Evolutionary conservation across 2,113 vertebrate species (phyloP).

Genomic region (Campylorhamphus procurvoides): DNA sequence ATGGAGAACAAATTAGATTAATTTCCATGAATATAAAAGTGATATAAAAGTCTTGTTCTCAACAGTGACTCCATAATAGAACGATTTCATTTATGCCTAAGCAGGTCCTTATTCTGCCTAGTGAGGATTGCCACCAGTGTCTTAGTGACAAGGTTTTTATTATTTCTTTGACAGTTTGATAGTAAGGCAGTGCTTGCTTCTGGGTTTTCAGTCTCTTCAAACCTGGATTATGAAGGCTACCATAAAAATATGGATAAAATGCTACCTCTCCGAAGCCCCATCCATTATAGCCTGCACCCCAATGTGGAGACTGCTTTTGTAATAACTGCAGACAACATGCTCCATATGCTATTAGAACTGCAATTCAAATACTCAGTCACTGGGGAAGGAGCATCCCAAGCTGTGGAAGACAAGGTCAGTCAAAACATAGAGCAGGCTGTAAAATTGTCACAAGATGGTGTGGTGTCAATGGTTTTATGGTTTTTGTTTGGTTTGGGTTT

Average conservation of each 20-base stretch:
- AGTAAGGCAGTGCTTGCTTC: slow-evolving; percentile 74
- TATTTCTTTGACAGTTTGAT: slow-evolving; percentile 75
- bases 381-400: slow-evolving; percentile 76
- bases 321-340: slow-evolving; percentile 77
- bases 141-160: slow-evolving; percentile 47
- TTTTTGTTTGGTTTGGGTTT: not conserved
- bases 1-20: slow-evolving; percentile 35
- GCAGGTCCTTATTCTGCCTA: slow-evolving; percentile 25
- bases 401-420: slow-evolving; percentile 82
- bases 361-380: slow-evolving; percentile 76
- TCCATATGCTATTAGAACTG: slow-evolving; percentile 83
- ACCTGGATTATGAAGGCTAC: slow-evolving; percentile 72
- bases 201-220: slow-evolving; percentile 71
- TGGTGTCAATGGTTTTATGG: not conserved
- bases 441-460: slow-evolving; percentile 35
- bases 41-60: slow-evolving; percentile 41
- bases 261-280: slow-evolving; percentile 75
- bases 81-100: slow-evolving; percentile 46
- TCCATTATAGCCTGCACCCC: slow-evolving; percentile 75
- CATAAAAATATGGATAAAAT: slow-evolving; percentile 78
- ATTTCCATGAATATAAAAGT: not conserved
- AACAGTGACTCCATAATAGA: slow-evolving; percentile 2
- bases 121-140: slow-evolving; percentile 2
- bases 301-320: slow-evolving; percentile 80
- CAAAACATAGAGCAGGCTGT: slow-evolving; percentile 13